Conservation (phyloP, 2,797 vertebrate species). For the Catamblyrhynchus diadema region DNA sequence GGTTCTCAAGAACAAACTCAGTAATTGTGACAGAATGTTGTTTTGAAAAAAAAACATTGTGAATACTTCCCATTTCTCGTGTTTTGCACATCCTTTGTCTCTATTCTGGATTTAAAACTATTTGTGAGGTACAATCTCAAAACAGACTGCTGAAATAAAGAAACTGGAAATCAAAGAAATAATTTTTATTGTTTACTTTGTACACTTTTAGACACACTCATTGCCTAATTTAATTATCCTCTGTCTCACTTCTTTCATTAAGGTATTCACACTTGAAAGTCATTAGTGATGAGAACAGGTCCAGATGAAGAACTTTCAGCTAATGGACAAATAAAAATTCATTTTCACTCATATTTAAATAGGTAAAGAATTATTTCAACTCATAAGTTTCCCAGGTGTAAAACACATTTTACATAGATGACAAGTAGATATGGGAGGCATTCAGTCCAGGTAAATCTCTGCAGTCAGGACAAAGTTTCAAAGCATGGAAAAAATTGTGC, state of each 20-base stretch:
- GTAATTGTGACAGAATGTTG: background rate
- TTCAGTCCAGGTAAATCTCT: background rate
- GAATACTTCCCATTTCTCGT: background rate
- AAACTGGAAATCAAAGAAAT: background rate
- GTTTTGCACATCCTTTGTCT: background rate
- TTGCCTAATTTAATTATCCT: background rate
- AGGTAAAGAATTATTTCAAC: background rate
- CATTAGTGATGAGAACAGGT: background rate
- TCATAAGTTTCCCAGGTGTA: background rate
- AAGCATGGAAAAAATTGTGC: background rate
- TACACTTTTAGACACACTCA: background rate
- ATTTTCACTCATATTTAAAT: background rate
- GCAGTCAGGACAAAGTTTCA: background rate
- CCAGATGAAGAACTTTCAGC: background rate
- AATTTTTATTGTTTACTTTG: background rate
- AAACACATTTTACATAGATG: background rate
- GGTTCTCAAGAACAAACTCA: background rate
- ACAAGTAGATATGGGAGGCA: background rate
- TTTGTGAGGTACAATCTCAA: background rate
- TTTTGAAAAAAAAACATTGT: background rate
- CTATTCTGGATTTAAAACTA: background rate
- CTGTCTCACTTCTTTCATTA: background rate
- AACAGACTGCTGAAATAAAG: background rate
- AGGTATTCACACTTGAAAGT: background rate
- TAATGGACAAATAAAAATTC: background rate